phyloP scores from a whole-genome alignment of 1,140 invertebrate genomes.

The Tetranychus cinnabarinus region DNA sequence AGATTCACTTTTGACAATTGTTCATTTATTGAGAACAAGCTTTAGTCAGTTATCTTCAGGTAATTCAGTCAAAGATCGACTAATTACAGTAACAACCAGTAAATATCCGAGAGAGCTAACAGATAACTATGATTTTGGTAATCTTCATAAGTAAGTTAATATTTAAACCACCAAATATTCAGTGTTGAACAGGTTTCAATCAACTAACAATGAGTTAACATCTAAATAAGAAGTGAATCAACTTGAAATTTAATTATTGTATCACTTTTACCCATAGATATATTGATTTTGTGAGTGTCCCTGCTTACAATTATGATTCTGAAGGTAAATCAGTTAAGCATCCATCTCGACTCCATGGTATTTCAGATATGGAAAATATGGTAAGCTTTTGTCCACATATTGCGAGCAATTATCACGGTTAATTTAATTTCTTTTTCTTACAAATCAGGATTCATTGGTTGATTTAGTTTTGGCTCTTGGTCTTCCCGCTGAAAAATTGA shows the following conservation, averaged over 20 bases:
- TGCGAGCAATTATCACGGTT: not conserved
- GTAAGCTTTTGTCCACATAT: not conserved
- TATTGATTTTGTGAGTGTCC: slow-evolving; percentile 8
- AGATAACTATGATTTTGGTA: slow-evolving; percentile 6
- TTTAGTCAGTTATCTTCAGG: not conserved
- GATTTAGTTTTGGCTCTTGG: slow-evolving; percentile 7
- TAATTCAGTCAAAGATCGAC: not conserved
- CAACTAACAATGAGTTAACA: no score
- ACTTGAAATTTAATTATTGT: not conserved
- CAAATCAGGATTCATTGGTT: slow-evolving; percentile 6
- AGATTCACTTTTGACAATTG: not conserved
- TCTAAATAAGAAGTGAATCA: no score
- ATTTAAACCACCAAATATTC: no score
- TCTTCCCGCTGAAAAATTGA: slow-evolving; percentile 4
- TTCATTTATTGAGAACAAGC: not conserved
- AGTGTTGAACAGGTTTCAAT: no score
- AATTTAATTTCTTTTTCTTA: not conserved
- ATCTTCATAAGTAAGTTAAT: slow-evolving; percentile 4
- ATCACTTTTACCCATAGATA: not conserved
- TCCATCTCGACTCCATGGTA: slow-evolving; percentile 9
- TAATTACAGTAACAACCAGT: slow-evolving; percentile 5
- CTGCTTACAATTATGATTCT: slow-evolving; percentile 8
- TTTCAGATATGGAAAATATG: slow-evolving; percentile 10
- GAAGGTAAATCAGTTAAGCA: slow-evolving; percentile 2
- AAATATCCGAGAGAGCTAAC: slow-evolving; percentile 3